Evolutionary conservation across 2,888 invertebrate genomes (phyloP), one percentile per base, ranked within the genome.

Genomic region (Euplexia lucipara): DNA sequence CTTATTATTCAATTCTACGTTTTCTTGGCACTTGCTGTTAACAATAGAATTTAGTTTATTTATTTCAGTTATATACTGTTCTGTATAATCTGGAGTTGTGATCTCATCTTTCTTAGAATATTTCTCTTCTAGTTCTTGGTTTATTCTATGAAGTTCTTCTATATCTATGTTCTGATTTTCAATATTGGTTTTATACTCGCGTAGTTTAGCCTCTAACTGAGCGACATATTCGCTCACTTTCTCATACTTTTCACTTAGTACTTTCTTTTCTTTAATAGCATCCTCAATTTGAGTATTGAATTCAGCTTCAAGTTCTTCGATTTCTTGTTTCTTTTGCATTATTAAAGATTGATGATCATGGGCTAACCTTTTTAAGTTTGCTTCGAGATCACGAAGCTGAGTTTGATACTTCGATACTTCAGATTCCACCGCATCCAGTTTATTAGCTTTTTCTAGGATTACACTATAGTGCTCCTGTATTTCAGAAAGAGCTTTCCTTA

Each of bases 31-130:
- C 85, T 96, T 96, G 62, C 88, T 92, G 37, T 92, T 92, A 2
- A 96, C 82, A 37, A 95, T 75, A 57, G 95, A 92, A 58, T 96
- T 95, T 0, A 96, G 86, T 41, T 95, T 95, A 78, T 96, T 96
- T 79, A 96, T 96, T 89, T 96, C 96, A 77, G 87, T 94, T 73
- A 95, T 89, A 72, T 94, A 95, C 73, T 95, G 95, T 63, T 95
- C 95, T 8, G 95, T 95, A 78, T 94, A 95, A 84, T 95, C 95
- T 10, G 95, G 88, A 2, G 82, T 20, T 51, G 72, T 57, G 44
- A 45, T 61, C 44, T 84, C 80, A 47, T 88, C 83, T 71, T 76
- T 82, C 20, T 76, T 75, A 20, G 81, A 74, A 41, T 82, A 78
- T 72, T 88, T 91, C 51, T 90, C 88, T 42, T 83, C 60, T 37